phyloP scores from a whole-genome alignment of 2,888 invertebrate genomes.

The Pristionchus fissidentatus region DNA sequence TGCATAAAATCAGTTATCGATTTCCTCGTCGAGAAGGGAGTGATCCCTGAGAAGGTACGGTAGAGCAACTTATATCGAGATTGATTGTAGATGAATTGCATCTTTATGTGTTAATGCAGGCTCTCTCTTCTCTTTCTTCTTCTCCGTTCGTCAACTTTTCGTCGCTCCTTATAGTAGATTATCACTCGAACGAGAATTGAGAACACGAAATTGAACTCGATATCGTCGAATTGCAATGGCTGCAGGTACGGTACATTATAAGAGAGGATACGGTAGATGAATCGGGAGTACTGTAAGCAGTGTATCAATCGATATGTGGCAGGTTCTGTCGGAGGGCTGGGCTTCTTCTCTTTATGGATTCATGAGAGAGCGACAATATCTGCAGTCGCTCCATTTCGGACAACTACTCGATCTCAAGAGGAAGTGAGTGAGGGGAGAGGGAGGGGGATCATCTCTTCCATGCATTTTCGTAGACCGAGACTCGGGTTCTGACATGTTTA shows the following conservation, averaged over 20 bases:
- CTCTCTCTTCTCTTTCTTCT: conserved; percentile 69
- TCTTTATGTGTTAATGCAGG: conserved; percentile 64
- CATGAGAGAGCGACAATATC: conserved; percentile 94
- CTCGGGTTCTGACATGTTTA: too few species aligned
- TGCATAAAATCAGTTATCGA: conserved; percentile 89
- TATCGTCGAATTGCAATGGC: conserved; percentile 92
- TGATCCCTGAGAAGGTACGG: conserved; percentile 67
- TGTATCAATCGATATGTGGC: not conserved
- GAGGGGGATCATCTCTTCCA: too few species aligned
- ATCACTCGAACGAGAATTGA: conserved; percentile 84
- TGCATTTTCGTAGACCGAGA: too few species aligned
- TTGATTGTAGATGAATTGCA: not conserved
- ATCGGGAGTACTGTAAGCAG: too few species aligned
- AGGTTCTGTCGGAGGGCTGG: conserved; percentile 95
- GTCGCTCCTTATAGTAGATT: conserved; percentile 78
- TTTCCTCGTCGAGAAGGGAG: conserved; percentile 83
- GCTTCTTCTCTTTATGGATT: conserved; percentile 95
- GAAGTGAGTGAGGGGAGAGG: conserved; percentile 54
- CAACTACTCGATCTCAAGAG: conserved; percentile 82
- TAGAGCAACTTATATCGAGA: not conserved
- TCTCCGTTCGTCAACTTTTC: conserved; percentile 60
- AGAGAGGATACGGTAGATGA: not conserved
- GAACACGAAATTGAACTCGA: conserved; percentile 83
- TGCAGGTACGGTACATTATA: conserved; percentile 80
- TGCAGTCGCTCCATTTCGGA: conserved; percentile 87